These are phyloP conservation scores for Tetramorium alpestre DNA, from an alignment of 1,140 invertebrate species.

Conservation along the genomic window DNA sequence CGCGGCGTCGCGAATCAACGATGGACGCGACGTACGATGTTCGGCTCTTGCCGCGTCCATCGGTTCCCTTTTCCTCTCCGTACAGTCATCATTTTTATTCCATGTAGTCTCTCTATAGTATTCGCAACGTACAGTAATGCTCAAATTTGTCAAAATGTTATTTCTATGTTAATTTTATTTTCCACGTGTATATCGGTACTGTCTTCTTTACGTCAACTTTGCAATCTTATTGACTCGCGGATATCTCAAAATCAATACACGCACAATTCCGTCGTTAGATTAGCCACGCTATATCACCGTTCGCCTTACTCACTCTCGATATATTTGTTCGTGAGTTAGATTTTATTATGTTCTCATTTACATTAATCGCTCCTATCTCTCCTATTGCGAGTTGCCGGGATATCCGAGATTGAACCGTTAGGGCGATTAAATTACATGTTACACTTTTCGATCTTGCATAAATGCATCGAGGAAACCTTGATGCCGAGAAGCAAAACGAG, in stretches of 20 bases:
- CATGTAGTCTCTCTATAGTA: not conserved
- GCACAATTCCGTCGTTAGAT: not conserved
- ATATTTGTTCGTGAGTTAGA: too few relatives aligned
- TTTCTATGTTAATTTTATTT: not conserved
- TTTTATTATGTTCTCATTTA: not conserved
- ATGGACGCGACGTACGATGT: not conserved
- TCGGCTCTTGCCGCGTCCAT: not conserved
- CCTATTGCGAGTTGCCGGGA: not conserved
- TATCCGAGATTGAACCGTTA: not conserved
- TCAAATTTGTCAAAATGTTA: not conserved
- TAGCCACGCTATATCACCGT: not conserved
- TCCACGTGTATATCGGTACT: not conserved
- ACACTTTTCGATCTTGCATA: not conserved
- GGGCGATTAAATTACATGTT: slow-evolving; percentile 11
- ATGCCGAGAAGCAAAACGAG: not conserved
- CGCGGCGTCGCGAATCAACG: slow-evolving; percentile 5
- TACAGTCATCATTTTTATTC: not conserved
- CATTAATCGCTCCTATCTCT: not conserved
- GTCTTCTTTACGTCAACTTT: not conserved
- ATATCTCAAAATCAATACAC: slow-evolving; percentile 27
- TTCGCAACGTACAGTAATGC: not conserved
- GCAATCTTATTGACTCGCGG: not conserved
- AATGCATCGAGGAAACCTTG: not conserved
- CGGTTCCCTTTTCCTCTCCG: too few relatives aligned
- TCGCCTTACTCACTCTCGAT: not conserved